phyloP scores from a whole-genome alignment of 2,797 vertebrate genomes.

The Mormyrus proboscirostris region DNA sequence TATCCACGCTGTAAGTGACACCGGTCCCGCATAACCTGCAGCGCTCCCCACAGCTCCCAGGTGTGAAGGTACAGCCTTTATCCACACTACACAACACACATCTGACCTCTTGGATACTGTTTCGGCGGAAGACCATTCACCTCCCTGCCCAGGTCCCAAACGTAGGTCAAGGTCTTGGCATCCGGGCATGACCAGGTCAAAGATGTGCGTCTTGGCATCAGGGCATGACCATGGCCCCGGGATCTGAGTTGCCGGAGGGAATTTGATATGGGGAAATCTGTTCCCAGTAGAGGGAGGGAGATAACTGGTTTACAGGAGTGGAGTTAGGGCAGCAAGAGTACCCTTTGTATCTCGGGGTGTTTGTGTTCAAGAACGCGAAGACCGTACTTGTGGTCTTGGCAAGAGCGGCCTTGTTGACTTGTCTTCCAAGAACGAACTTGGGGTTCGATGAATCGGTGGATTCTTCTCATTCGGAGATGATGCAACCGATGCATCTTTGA shows the following conservation, averaged over 20 bases:
- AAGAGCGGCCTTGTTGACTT: not conserved
- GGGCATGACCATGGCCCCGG: not conserved
- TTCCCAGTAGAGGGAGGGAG: not conserved
- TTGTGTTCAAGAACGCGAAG: not conserved
- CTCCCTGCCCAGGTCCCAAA: not conserved
- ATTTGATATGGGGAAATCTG: not conserved
- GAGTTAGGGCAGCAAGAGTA: not conserved
- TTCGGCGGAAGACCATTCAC: not conserved
- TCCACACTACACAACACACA: not conserved
- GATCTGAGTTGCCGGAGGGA: not conserved
- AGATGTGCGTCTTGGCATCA: not conserved
- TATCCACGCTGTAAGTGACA: not conserved
- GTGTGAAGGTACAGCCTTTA: not conserved
- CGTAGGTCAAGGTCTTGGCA: not conserved
- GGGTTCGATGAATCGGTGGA: not conserved
- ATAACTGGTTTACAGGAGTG: not conserved
- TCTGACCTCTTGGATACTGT: not conserved
- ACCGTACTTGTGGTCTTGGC: not conserved
- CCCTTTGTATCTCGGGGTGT: not conserved
- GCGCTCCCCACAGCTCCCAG: not conserved
- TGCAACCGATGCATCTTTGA: not conserved
- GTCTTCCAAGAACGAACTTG: not conserved
- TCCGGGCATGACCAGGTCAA: not conserved
- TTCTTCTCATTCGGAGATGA: not conserved
- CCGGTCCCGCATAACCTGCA: not conserved